phyloP scores from a whole-genome alignment of 2,797 vertebrate genomes.

The Lepilemur ruficaudatus region DNA sequence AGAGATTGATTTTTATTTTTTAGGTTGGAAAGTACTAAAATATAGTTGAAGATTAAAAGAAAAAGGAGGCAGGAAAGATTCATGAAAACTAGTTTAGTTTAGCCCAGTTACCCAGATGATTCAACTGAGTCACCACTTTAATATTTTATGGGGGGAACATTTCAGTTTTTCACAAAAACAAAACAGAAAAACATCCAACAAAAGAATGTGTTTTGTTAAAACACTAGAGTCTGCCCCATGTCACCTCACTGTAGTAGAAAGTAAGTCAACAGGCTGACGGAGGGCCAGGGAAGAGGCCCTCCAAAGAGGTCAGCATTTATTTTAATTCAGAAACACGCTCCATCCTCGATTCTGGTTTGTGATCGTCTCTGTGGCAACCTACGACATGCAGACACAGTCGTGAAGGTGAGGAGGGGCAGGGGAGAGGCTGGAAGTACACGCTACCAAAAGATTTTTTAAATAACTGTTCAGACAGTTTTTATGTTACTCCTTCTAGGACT shows the following conservation, averaged over 20 bases:
- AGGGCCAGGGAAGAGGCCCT: neutral
- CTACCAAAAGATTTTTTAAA: neutral
- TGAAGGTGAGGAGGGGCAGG: neutral
- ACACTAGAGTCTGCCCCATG: neutral
- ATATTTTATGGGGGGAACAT: neutral
- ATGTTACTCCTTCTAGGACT: neutral
- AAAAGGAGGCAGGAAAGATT: neutral
- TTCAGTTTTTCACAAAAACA: neutral
- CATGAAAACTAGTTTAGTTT: neutral
- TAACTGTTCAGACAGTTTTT: neutral
- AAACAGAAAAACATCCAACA: neutral
- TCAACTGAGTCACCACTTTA: neutral
- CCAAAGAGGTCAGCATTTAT: neutral
- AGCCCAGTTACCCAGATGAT: neutral
- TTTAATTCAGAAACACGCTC: neutral
- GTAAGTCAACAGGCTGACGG: neutral
- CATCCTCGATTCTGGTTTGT: neutral
- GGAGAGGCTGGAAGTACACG: no score
- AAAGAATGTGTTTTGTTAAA: neutral
- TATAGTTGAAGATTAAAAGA: neutral
- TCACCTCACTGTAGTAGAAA: neutral
- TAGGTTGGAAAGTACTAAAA: neutral
- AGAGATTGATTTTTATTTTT: neutral
- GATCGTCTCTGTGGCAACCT: neutral
- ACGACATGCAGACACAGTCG: fast-evolving